phyloP scores from a whole-genome alignment of 2,113 vertebrate genomes.

The Erpornis zantholeuca region DNA sequence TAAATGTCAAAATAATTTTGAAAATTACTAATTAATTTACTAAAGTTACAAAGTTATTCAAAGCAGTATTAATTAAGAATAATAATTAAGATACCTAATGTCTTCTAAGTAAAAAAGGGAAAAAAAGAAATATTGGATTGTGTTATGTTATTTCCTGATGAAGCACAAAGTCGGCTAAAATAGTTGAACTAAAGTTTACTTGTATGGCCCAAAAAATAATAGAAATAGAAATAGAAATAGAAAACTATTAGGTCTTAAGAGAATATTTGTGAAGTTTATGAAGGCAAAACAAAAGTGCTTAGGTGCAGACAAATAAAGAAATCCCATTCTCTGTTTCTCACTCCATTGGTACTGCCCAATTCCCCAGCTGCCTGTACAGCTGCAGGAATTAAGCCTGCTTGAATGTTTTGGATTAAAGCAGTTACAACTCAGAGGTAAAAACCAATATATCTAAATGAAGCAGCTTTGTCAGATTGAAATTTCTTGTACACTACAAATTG shows the following conservation, averaged over 20 bases:
- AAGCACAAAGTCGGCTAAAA: not conserved
- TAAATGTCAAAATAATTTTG: not conserved
- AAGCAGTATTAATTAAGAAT: not conserved
- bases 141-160: not conserved
- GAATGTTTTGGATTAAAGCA: constrained; percentile 56
- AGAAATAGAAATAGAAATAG: too few relatives aligned
- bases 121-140: not conserved
- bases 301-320: not conserved
- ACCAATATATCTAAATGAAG: constrained; percentile 53
- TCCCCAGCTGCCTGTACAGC: not conserved
- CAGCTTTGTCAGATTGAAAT: not conserved
- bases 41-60: constrained; percentile 2
- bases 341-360: not conserved
- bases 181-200: not conserved
- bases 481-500: not conserved
- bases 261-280: not conserved
- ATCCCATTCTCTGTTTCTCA: not conserved
- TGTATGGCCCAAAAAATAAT: not conserved
- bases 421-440: constrained; percentile 42
- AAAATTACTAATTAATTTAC: not conserved
- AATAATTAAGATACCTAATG: not conserved
- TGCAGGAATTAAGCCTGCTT: constrained; percentile 13
- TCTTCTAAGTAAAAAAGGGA: not conserved
- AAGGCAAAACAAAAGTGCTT: not conserved
- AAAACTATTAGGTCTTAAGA: not conserved